A percentile compares a stretch with the other conserved stretches of the same genome.
Conservation (phyloP, 2,797 vertebrate species). For the Poliocrania exsul region DNA sequence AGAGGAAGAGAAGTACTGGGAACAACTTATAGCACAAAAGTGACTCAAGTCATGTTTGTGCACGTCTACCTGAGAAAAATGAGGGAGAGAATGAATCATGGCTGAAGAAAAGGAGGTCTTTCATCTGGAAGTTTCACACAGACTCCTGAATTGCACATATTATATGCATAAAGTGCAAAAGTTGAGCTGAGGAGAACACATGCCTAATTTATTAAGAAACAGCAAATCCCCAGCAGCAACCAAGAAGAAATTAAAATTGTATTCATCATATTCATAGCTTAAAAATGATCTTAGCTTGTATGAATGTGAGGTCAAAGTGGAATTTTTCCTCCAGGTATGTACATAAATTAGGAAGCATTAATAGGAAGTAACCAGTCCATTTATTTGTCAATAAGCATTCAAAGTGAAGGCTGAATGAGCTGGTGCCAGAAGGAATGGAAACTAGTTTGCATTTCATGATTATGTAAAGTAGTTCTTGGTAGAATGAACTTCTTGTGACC, state of each 20-base stretch:
- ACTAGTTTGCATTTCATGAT: slow-evolving; percentile 66
- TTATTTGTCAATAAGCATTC: slow-evolving; percentile 74
- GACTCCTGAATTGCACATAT: slow-evolving; percentile 1
- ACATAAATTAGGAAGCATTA: slow-evolving; percentile 68
- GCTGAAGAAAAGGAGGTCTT: background rate
- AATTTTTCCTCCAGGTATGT: slow-evolving; percentile 70
- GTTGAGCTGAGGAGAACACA: slow-evolving; percentile 30
- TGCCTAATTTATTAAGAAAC: slow-evolving; percentile 66
- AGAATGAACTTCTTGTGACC: slow-evolving; percentile 57
- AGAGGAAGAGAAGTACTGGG: background rate
- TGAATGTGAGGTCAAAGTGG: slow-evolving; percentile 57
- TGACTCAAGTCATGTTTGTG: background rate
- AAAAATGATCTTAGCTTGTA: slow-evolving; percentile 50
- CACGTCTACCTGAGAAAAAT: background rate
- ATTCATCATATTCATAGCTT: slow-evolving; percentile 39
- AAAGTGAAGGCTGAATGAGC: slow-evolving; percentile 52
- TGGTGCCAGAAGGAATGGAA: slow-evolving; percentile 63
- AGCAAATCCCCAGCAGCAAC: slow-evolving; percentile 54
- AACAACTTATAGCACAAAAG: background rate
- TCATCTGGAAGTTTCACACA: background rate
- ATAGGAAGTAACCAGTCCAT: slow-evolving; percentile 67
- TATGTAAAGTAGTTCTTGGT: slow-evolving; percentile 59
- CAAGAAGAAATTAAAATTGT: slow-evolving; percentile 55
- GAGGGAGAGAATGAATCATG: background rate
- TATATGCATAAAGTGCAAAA: slow-evolving; percentile 37